A percentile compares a stretch with the other conserved stretches of the same genome.
These are phyloP conservation scores for Actias luna DNA, from an alignment of 2,888 invertebrate species.

Conservation along the genomic window DNA sequence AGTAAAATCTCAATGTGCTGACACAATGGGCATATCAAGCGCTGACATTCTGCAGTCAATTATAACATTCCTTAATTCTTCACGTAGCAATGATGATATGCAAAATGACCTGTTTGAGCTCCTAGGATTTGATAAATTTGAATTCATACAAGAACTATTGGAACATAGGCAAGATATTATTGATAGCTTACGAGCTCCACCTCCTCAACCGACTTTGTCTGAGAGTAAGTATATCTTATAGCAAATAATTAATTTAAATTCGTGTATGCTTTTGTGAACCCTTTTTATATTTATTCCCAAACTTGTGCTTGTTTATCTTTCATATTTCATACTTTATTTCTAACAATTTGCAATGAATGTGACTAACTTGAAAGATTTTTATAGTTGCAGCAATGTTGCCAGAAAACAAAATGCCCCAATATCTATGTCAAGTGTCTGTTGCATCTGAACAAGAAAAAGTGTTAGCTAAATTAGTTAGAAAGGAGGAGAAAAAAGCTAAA, in stretches of 20 bases:
- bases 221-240: constrained; percentile 50
- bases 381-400: constrained; percentile 60
- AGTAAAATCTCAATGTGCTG: constrained; percentile 74
- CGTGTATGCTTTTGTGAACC: no score
- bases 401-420: constrained; percentile 83
- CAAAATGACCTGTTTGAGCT: constrained; percentile 94
- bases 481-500: constrained; percentile 90
- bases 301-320: no score
- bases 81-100: constrained; percentile 84
- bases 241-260: no score
- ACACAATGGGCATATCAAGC: constrained; percentile 72
- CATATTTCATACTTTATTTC: no score
- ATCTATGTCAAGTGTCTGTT: constrained; percentile 91
- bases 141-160: constrained; percentile 86
- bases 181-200: constrained; percentile 55
- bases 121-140: constrained; percentile 92
- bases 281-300: no score
- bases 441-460: constrained; percentile 92
- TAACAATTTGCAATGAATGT: no score
- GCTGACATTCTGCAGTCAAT: constrained; percentile 83
- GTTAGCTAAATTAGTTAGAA: constrained; percentile 87
- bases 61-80: constrained; percentile 82
- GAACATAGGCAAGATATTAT: constrained; percentile 83
- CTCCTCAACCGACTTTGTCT: constrained; percentile 53
- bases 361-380: neutral